Evolutionary conservation across 2,797 vertebrate genomes (phyloP).

Genomic region (Menidia menidia): DNA sequence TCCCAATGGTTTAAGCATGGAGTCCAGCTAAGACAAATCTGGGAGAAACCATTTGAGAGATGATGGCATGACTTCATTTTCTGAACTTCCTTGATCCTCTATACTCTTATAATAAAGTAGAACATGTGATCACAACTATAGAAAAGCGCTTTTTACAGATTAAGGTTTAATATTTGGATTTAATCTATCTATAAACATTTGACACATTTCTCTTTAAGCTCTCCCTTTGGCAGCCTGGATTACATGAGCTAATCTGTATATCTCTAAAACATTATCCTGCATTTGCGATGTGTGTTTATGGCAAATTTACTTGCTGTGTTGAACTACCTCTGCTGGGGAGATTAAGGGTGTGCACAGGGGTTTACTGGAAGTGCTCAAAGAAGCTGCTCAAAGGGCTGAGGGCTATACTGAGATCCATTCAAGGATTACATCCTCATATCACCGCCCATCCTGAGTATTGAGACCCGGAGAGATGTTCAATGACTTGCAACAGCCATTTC

Average conservation of each 20-base stretch:
- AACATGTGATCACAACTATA: slow-evolving; percentile 47
- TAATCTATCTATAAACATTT: slow-evolving; percentile 79
- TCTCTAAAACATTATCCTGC: slow-evolving; percentile 83
- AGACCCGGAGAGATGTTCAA: slow-evolving; percentile 76
- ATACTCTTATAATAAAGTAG: slow-evolving; percentile 42
- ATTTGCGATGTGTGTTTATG: slow-evolving; percentile 76
- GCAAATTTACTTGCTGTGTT: slow-evolving; percentile 73
- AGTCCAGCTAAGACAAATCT: slow-evolving; percentile 2
- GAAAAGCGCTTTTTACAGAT: slow-evolving; percentile 50
- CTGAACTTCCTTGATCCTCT: slow-evolving; percentile 14
- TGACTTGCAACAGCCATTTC: slow-evolving; percentile 79
- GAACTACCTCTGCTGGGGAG: slow-evolving; percentile 78
- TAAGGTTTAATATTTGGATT: slow-evolving; percentile 77
- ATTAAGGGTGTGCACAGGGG: slow-evolving; percentile 80
- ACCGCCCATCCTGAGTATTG: slow-evolving; percentile 74
- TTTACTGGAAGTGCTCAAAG: slow-evolving; percentile 82
- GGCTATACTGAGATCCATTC: slow-evolving; percentile 74
- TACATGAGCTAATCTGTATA: slow-evolving; percentile 84
- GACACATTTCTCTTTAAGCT: slow-evolving; percentile 77
- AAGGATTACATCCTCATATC: slow-evolving; percentile 82
- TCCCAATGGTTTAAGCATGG: slow-evolving; percentile 4
- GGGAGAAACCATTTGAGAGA: slow-evolving; percentile 20
- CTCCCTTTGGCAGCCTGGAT: slow-evolving; percentile 79
- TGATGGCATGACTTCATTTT: slow-evolving; percentile 13
- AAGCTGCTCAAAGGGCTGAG: slow-evolving; percentile 76